Evolutionary conservation across 2,888 invertebrate genomes (phyloP).

Genomic region (Heteropelma amictum): DNA sequence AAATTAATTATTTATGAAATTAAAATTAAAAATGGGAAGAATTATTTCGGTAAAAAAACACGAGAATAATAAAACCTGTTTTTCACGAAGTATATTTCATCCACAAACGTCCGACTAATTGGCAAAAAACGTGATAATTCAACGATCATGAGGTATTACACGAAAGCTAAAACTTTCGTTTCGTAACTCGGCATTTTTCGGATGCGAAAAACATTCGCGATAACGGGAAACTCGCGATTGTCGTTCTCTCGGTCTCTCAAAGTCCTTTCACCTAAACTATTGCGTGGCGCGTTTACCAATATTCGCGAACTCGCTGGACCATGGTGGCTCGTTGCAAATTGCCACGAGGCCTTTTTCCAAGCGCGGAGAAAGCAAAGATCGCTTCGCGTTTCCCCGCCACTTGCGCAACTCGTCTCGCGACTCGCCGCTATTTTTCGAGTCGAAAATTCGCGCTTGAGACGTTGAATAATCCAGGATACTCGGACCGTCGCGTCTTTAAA

Average conservation of each 20-base stretch:
- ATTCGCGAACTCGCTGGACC: constrained; percentile 31
- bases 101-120: background rate
- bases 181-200: background rate
- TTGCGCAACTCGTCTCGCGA: constrained; percentile 38
- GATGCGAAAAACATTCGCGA: constrained; percentile 23
- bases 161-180: too few species aligned
- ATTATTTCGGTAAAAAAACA: too few species aligned
- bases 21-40: too few species aligned
- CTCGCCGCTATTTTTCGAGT: constrained; percentile 1
- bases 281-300: constrained; percentile 20
- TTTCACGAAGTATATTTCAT: too few species aligned
- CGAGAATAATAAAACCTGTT: too few species aligned
- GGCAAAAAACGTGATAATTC: background rate
- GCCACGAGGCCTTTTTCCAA: constrained; percentile 18
- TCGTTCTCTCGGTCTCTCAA: constrained; percentile 21
- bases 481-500: background rate
- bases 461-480: background rate
- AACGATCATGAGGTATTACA: too few species aligned
- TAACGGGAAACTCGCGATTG: constrained; percentile 24
- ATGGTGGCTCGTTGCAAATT: constrained; percentile 20
- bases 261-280: constrained; percentile 37
- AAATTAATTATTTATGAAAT: too few species aligned
- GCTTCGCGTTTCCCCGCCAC: background rate
- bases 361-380: constrained; percentile 47
- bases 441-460: constrained; percentile 30